Evolutionary conservation across 2,797 vertebrate species (phyloP), one percentile per base, ranked within the genome.

Genomic region (Pterois miles): DNA sequence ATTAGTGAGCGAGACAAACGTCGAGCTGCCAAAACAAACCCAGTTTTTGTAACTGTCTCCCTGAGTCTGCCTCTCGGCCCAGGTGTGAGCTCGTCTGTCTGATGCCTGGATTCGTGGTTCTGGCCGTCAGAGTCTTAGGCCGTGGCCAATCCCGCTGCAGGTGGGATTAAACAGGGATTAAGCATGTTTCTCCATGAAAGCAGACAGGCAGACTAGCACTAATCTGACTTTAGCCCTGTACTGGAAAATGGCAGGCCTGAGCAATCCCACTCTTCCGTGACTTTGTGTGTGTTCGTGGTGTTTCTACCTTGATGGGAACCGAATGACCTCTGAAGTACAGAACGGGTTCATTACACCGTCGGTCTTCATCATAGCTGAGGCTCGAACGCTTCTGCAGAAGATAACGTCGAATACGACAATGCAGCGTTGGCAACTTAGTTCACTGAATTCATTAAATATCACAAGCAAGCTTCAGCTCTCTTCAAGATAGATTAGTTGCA

Each of bases 121-220:
- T 76, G 82, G 80, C 74, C 58, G 9, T 78, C 84, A 76, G 74
- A 80, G 81, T 88, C 81, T 87, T 80, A 88, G 82, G 78, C 13
- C 29, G 80, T 50, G 74, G 87, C 88, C 88, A 87, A 91, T 92
- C 89, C 81, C 18, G 65, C 86, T 58, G 85, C 86, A 89, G 89
- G 90, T 83, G 86, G 86, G 87, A 91, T 91, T 91, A 88, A 86
- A 74, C 76, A 23, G 46, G 86, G 89, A 88, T 92, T 90, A 91
- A 82, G 38, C 75, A n/a, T 85, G 87, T 89, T 91, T 83, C 80
- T 85, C 76, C 12, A 72, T 89, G 86, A 90, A 91, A 90, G 86
- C 86, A 92, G 85, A 87, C 89, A 92, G 88, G 82, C 85, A 84
- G 88, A 90, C 83, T 78, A 84, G 80, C 74, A 87, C 89, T 92